Conservation (phyloP, 2,797 vertebrate genomes). For the Euthynnus affinis region DNA sequence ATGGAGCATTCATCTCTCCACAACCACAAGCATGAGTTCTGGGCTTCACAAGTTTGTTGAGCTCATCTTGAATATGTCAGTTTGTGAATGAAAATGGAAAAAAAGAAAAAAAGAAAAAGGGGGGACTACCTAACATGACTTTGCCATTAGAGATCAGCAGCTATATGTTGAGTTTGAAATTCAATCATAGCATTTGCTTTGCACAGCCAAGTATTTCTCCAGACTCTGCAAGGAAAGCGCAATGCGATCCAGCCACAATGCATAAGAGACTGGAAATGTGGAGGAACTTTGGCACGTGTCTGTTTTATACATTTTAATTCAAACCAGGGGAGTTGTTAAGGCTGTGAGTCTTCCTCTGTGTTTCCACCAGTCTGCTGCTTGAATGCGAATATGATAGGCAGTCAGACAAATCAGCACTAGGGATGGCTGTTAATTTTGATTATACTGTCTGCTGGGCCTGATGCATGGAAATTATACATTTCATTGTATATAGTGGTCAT, state of each 20-base stretch:
- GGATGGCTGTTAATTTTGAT: background rate
- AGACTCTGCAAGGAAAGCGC: slow-evolving; percentile 40
- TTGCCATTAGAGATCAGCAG: background rate
- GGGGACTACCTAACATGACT: slow-evolving; percentile 4
- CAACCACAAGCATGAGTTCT: slow-evolving; percentile 66
- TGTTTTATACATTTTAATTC: slow-evolving; percentile 25
- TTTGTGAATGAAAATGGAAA: slow-evolving; percentile 38
- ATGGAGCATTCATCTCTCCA: slow-evolving; percentile 77
- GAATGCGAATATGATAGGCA: slow-evolving; percentile 1
- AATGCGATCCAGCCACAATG: slow-evolving; percentile 49
- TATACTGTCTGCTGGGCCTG: background rate
- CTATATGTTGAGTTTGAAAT: slow-evolving; percentile 34
- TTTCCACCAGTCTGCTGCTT: background rate
- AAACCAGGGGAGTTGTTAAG: background rate
- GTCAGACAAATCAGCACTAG: background rate
- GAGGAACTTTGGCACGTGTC: slow-evolving; percentile 18
- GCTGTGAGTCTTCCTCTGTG: background rate
- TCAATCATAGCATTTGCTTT: slow-evolving; percentile 32
- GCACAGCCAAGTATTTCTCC: slow-evolving; percentile 26
- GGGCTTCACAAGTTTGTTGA: slow-evolving; percentile 28
- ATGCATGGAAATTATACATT: too few species aligned
- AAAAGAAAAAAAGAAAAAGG: too few species aligned
- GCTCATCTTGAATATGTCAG: slow-evolving; percentile 54
- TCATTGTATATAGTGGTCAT: too few species aligned
- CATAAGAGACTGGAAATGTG: slow-evolving; percentile 34